These are phyloP conservation scores for Brenthis ino DNA, from an alignment of 2,888 invertebrate species.

Conservation along the genomic window DNA sequence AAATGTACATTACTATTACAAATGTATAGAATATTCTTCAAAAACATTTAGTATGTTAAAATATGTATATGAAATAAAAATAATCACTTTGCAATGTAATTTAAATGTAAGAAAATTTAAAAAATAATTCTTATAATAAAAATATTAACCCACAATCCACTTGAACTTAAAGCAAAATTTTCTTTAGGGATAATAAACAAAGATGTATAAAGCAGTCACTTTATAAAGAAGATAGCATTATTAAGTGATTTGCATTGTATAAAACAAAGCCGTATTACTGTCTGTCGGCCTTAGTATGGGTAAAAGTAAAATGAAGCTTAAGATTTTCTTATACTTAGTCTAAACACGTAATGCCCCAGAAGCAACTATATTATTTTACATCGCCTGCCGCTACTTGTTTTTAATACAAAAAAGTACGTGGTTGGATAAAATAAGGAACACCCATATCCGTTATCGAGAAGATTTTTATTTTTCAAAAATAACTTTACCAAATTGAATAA, in stretches of 20 bases:
- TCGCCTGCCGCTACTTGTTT: constrained; percentile 48
- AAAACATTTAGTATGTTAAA: no score
- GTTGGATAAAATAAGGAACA: constrained; percentile 2
- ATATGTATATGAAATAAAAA: no score
- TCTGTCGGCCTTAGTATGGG: constrained; percentile 37
- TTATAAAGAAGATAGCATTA: constrained; percentile 31
- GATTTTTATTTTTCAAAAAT: background rate
- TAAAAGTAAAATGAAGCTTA: constrained; percentile 41
- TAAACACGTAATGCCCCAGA: constrained; percentile 52
- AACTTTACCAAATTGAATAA: background rate
- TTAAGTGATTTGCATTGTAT: constrained; percentile 48
- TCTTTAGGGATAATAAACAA: constrained; percentile 1
- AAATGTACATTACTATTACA: no score
- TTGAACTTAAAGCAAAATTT: no score
- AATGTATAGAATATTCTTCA: no score
- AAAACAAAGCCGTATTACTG: constrained; percentile 29
- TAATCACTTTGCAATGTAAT: no score
- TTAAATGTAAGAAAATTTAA: no score
- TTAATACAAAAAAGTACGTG: constrained; percentile 42
- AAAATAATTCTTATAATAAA: no score
- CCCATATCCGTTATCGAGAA: constrained; percentile 9
- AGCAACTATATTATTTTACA: constrained; percentile 58
- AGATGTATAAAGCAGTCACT: background rate
- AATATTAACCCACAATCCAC: no score
- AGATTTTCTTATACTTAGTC: constrained; percentile 39